Evolutionary conservation across 2,888 invertebrate species (phyloP).

Genomic region (Tachina lurida): DNA sequence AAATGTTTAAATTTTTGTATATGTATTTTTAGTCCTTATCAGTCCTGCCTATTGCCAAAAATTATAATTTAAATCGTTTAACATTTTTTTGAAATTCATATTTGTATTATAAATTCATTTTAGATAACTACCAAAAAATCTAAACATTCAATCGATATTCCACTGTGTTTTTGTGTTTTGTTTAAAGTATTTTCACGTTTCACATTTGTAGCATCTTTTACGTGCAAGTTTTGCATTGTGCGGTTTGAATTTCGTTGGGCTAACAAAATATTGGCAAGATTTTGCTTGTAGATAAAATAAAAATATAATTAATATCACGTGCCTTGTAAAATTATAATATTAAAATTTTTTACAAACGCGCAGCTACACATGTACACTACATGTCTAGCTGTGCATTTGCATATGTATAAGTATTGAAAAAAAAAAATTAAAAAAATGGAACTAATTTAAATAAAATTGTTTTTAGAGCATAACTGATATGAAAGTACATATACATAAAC

Average conservation of each 20-base stretch:
- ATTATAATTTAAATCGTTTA: background rate
- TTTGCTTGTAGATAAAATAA: constrained; percentile 5
- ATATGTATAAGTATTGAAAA: background rate
- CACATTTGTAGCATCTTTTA: background rate
- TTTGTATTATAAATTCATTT: background rate
- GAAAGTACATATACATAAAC: background rate
- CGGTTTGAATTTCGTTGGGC: constrained; percentile 3
- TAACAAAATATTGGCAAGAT: constrained; percentile 18
- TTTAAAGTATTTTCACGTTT: background rate
- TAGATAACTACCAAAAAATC: background rate
- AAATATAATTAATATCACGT: constrained; percentile 45
- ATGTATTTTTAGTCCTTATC: too few species aligned
- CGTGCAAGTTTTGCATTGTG: constrained; percentile 1
- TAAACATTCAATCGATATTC: background rate
- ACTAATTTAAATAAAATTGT: constrained; percentile 38
- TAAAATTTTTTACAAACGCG: background rate
- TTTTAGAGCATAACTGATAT: constrained; percentile 43
- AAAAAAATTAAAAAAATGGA: background rate
- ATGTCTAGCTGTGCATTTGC: too few species aligned
- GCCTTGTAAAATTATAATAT: constrained; percentile 34
- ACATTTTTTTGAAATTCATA: too few species aligned
- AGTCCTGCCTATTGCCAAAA: too few species aligned
- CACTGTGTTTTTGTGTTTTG: background rate
- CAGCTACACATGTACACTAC: background rate
- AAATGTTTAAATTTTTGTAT: too few species aligned